Conservation (phyloP, 2,797 vertebrate genomes). For the Sebastes dallii region DNA sequence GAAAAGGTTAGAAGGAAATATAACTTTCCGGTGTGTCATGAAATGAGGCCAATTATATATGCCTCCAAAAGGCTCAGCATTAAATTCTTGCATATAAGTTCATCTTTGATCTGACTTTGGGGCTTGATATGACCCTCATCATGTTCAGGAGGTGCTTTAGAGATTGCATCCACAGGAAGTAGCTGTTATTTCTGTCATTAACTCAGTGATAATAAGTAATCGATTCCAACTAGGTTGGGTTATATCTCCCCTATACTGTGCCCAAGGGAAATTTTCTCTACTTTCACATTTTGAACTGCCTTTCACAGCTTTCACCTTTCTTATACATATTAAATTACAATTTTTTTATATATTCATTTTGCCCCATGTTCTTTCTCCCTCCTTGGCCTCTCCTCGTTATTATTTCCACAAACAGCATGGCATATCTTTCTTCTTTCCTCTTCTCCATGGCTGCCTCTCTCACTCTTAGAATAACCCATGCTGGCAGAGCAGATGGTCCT, state of each 20-base stretch:
- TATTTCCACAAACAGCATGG: constrained; percentile 46
- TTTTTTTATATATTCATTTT: not conserved
- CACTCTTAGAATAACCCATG: constrained; percentile 62
- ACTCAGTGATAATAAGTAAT: constrained; percentile 1
- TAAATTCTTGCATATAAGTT: constrained; percentile 1
- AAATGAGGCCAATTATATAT: constrained; percentile 1
- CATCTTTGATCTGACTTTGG: constrained; percentile 5
- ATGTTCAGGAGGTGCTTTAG: not conserved
- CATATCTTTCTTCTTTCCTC: constrained; percentile 41
- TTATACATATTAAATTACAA: not conserved
- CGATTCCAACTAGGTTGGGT: not conserved
- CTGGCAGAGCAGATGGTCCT: constrained; percentile 70
- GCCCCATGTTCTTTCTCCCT: not conserved
- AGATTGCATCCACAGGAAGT: not conserved
- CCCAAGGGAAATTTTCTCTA: not conserved
- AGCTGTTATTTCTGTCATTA: not conserved
- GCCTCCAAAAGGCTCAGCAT: not conserved
- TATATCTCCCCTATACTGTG: not conserved
- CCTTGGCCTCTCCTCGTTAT: constrained; percentile 10
- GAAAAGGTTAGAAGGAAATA: not conserved
- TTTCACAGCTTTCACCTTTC: not conserved
- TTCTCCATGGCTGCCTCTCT: constrained; percentile 39
- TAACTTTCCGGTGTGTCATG: not conserved
- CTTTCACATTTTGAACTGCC: not conserved
- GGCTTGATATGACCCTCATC: not conserved